phyloP scores from a whole-genome alignment of 2,113 vertebrate species.

The Uria aalge region DNA sequence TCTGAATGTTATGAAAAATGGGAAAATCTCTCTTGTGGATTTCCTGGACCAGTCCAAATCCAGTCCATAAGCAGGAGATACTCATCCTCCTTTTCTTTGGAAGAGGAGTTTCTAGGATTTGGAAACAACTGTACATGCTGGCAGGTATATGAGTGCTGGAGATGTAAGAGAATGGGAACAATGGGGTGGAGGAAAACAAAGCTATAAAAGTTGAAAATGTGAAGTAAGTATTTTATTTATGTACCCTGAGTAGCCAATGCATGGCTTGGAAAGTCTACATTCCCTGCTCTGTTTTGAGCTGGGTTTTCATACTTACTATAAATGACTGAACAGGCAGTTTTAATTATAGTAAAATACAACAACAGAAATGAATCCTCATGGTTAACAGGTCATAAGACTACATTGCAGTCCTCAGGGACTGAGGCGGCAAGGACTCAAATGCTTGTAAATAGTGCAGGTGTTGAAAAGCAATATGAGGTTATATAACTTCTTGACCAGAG shows the following conservation, averaged over 20 bases:
- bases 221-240: slow-evolving; percentile 22
- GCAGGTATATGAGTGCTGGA: not conserved
- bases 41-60: not conserved
- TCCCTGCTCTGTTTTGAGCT: not conserved
- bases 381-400: slow-evolving; percentile 44
- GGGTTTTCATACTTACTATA: slow-evolving; percentile 45
- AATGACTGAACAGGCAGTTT: slow-evolving; percentile 48
- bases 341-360: slow-evolving; percentile 63
- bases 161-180: not conserved
- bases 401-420: not conserved
- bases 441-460: slow-evolving; percentile 49
- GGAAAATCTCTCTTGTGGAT: not conserved
- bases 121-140: not conserved
- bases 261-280: not conserved
- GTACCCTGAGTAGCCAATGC: not conserved
- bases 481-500: slow-evolving; percentile 48
- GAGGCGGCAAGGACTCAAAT: not conserved
- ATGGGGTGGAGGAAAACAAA: not conserved
- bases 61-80: not conserved
- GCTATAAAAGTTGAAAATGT: not conserved
- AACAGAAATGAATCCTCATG: slow-evolving; percentile 56
- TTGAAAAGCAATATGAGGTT: slow-evolving; percentile 63
- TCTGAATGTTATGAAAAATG: not conserved
- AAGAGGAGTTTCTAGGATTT: not conserved
- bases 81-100: not conserved